Conservation (phyloP, 2,888 invertebrate species). For the Cremastinae sp. region DNA sequence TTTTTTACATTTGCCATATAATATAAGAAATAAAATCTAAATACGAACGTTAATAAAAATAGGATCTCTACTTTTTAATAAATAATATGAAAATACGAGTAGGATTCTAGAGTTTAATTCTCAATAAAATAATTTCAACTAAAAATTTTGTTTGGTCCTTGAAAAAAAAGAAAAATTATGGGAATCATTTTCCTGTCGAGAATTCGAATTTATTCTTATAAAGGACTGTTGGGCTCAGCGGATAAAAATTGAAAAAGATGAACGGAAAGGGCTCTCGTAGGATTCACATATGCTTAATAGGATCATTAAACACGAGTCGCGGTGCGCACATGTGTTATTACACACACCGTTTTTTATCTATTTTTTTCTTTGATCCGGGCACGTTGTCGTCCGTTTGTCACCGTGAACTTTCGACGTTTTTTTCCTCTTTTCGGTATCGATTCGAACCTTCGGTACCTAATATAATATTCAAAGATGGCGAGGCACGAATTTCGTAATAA, state of each 20-base stretch:
- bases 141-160: slow-evolving; percentile 4
- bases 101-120: too few species aligned
- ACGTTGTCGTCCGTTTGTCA: slow-evolving; percentile 45
- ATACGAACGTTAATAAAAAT: too few species aligned
- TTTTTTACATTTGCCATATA: too few species aligned
- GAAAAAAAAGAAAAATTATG: not conserved
- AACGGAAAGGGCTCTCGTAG: slow-evolving; percentile 38
- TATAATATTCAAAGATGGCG: slow-evolving; percentile 58
- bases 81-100: too few species aligned
- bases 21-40: too few species aligned
- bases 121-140: slow-evolving; percentile 1
- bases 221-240: not conserved
- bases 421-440: slow-evolving; percentile 18
- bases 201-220: slow-evolving; percentile 15
- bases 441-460: slow-evolving; percentile 27
- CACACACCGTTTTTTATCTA: not conserved
- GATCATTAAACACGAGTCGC: slow-evolving; percentile 74
- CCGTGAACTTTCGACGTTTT: slow-evolving; percentile 53
- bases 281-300: slow-evolving; percentile 63
- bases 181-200: slow-evolving; percentile 9
- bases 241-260: slow-evolving; percentile 27
- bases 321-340: slow-evolving; percentile 70
- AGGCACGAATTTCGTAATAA: not conserved
- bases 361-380: slow-evolving; percentile 16
- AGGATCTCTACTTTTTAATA: too few species aligned